Evolutionary conservation across 2,888 invertebrate genomes (phyloP).

Genomic region (Rotaria socialis): DNA sequence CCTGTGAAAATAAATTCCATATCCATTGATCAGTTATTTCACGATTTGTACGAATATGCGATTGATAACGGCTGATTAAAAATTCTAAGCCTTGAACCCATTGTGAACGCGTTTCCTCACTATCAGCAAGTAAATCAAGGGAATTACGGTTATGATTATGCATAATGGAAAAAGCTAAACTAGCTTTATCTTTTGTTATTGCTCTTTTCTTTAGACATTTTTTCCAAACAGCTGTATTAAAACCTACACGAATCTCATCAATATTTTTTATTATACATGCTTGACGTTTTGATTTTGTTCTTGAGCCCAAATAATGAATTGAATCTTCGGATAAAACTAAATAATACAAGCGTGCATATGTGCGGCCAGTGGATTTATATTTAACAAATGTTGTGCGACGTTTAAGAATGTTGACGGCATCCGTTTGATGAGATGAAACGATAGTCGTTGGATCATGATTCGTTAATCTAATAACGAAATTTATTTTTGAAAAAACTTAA

Average conservation of each 20-base stretch:
- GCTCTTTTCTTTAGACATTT: neutral
- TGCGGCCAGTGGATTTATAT: neutral
- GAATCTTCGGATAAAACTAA: slow-evolving; percentile 13
- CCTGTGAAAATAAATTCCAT: slow-evolving; percentile 8
- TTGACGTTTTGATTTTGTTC: neutral
- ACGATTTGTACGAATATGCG: slow-evolving; percentile 18
- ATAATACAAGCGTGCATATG: slow-evolving; percentile 13
- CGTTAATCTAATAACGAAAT: neutral
- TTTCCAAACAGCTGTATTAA: neutral
- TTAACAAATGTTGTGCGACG: slow-evolving; percentile 25
- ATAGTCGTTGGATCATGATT: neutral
- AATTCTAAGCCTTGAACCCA: slow-evolving; percentile 55
- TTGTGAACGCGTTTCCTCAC: slow-evolving; percentile 50
- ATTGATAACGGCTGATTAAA: slow-evolving; percentile 50
- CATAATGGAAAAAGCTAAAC: neutral
- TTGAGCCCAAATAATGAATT: neutral
- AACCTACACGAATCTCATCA: neutral
- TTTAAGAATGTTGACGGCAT: neutral
- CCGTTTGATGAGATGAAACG: neutral
- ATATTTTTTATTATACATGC: slow-evolving; percentile 23
- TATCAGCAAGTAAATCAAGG: slow-evolving; percentile 53
- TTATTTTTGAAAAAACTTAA: neutral
- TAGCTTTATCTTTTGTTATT: neutral
- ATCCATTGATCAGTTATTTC: slow-evolving; percentile 29
- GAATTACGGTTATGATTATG: slow-evolving; percentile 52